A percentile compares a stretch with the other conserved stretches of the same genome.
Conservation (phyloP, 2,888 invertebrate species). For the Pseudeuparius sepicola region DNA sequence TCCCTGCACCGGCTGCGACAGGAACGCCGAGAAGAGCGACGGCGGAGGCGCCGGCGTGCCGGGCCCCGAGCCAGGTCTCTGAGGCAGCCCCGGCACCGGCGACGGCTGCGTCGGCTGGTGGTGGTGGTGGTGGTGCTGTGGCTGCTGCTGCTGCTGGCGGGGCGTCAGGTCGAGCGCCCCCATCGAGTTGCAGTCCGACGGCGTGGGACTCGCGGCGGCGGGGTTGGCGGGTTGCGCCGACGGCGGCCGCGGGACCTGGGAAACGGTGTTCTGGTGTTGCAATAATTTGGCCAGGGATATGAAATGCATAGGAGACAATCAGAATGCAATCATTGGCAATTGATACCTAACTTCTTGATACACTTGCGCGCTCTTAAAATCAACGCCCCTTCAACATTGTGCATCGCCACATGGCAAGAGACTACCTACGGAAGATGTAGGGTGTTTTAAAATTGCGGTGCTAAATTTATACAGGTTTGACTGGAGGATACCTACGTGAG, state of each 20-base stretch:
- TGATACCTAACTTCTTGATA: too few relatives aligned
- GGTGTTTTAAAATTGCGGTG: too few relatives aligned
- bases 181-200: slow-evolving; percentile 43
- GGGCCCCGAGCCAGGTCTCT: slow-evolving; percentile 28
- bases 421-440: too few relatives aligned
- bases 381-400: too few relatives aligned
- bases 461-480: too few relatives aligned
- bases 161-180: slow-evolving; percentile 52
- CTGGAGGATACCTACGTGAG: too few relatives aligned
- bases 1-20: slow-evolving; percentile 50
- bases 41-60: slow-evolving; percentile 35
- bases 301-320: too few relatives aligned
- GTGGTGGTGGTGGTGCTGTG: slow-evolving; percentile 35
- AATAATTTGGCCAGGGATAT: too few relatives aligned
- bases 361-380: too few relatives aligned
- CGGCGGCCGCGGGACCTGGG: slow-evolving; percentile 39
- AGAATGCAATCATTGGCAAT: too few relatives aligned
- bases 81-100: slow-evolving; percentile 6
- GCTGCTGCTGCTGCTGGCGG: slow-evolving; percentile 32
- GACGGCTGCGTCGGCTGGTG: slow-evolving; percentile 23
- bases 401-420: too few relatives aligned
- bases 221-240: slow-evolving; percentile 38
- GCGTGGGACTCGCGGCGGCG: slow-evolving; percentile 37
- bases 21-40: slow-evolving; percentile 42
- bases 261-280: too few relatives aligned